phyloP scores from a whole-genome alignment of 2,797 vertebrate species.

The Hozukius guyotensis region DNA sequence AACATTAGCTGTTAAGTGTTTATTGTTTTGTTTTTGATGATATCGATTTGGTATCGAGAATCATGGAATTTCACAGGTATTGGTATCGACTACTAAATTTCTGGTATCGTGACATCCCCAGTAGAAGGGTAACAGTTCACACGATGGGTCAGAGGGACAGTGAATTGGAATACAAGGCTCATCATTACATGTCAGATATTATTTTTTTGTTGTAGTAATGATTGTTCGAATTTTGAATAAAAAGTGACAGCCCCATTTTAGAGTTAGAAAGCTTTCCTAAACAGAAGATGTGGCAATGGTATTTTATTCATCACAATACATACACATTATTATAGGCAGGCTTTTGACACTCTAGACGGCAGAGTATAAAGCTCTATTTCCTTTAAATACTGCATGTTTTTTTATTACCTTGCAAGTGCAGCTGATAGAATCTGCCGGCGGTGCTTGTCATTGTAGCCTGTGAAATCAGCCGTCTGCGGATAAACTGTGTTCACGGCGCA shows the following conservation, averaged over 20 bases:
- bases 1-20: neutral
- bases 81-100: neutral
- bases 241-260: neutral
- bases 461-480: slow-evolving; percentile 39
- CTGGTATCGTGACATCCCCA: neutral
- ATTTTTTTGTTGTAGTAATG: neutral
- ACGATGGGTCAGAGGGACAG: neutral
- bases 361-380: slow-evolving; percentile 21
- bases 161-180: neutral
- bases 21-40: neutral
- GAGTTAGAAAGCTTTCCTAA: neutral
- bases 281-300: neutral
- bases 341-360: neutral
- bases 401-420: slow-evolving; percentile 12
- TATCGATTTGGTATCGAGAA: neutral
- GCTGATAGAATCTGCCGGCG: slow-evolving; percentile 31
- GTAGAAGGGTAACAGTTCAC: no score
- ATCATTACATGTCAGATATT: neutral
- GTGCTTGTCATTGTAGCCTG: slow-evolving; percentile 28
- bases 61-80: neutral
- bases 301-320: neutral
- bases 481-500: slow-evolving; percentile 24
- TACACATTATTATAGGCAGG: neutral
- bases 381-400: slow-evolving; percentile 17
- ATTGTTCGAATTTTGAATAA: neutral